Evolutionary conservation across 2,113 vertebrate species (phyloP).

Genomic region (Odontophorus gujanensis): DNA sequence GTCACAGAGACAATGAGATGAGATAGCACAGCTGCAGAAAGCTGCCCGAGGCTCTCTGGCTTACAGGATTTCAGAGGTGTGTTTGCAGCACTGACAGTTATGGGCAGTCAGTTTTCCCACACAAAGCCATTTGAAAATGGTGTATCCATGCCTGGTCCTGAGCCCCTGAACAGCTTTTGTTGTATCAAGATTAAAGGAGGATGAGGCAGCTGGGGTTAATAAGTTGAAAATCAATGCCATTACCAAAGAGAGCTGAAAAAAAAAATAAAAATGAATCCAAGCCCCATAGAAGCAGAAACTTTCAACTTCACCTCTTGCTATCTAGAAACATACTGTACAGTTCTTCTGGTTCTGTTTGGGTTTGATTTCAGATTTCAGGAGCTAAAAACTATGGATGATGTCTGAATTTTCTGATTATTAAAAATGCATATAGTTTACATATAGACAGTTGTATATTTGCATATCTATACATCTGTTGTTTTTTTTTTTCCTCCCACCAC

Average conservation of each 20-base stretch:
- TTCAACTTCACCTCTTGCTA: neutral
- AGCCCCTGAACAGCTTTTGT: neutral
- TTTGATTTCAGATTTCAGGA: neutral
- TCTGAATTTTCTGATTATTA: neutral
- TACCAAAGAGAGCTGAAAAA: neutral
- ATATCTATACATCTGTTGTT: neutral
- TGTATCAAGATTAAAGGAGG: slow-evolving; percentile 49
- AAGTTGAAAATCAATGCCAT: slow-evolving; percentile 52
- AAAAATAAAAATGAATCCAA: neutral
- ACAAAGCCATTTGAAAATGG: slow-evolving; percentile 21
- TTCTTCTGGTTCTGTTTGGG: neutral
- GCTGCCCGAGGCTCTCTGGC: slow-evolving; percentile 35
- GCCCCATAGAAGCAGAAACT: neutral
- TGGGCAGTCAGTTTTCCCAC: slow-evolving; percentile 22
- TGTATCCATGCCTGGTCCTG: neutral
- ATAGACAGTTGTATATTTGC: neutral
- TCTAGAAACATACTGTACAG: neutral
- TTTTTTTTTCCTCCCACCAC: neutral
- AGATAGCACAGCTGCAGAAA: slow-evolving; percentile 68
- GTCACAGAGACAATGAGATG: slow-evolving; percentile 32
- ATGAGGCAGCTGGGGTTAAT: slow-evolving; percentile 23
- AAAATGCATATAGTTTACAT: neutral
- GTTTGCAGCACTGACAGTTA: slow-evolving; percentile 35
- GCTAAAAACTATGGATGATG: neutral
- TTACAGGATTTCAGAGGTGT: slow-evolving; percentile 14